A percentile compares a stretch with the other conserved stretches of the same genome.
These are phyloP conservation scores for Chamaea fasciata DNA, from an alignment of 2,113 vertebrate species.

Conservation along the genomic window DNA sequence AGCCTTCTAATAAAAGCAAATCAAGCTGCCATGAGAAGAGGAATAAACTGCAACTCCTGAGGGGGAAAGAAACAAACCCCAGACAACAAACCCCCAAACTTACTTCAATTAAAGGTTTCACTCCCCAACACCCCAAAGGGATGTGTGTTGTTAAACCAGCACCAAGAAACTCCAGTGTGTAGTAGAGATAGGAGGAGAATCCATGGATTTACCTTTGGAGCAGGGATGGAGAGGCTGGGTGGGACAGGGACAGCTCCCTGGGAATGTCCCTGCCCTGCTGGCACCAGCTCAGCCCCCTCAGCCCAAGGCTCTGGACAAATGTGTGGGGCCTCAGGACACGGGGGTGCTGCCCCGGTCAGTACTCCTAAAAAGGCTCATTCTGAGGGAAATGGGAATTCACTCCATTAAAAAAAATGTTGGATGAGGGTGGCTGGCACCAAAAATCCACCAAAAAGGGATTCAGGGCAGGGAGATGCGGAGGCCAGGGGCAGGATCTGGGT, in stretches of 20 bases:
- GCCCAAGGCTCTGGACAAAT: no score
- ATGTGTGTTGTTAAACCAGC: slow-evolving; percentile 18
- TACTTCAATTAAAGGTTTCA: slow-evolving; percentile 34
- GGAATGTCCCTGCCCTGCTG: no score
- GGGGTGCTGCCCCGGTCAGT: not conserved
- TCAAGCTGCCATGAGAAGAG: not conserved
- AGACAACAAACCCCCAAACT: not conserved
- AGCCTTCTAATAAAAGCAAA: not conserved
- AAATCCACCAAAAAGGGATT: not conserved
- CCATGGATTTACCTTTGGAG: no score
- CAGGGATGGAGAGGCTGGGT: no score
- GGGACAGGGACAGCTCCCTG: no score
- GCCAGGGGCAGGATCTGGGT: not conserved
- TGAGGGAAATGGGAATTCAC: not conserved
- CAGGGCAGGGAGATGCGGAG: not conserved
- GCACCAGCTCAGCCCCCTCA: no score
- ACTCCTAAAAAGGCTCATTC: not conserved
- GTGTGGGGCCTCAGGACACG: not conserved
- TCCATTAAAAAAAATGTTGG: not conserved
- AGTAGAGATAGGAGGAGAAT: no score
- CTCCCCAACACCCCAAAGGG: slow-evolving; percentile 46
- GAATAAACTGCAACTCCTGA: not conserved
- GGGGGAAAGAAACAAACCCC: not conserved
- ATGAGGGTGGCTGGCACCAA: not conserved
- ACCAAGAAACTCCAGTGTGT: not conserved